phyloP scores from a whole-genome alignment of 2,888 invertebrate genomes.

The Sycophila texana region DNA sequence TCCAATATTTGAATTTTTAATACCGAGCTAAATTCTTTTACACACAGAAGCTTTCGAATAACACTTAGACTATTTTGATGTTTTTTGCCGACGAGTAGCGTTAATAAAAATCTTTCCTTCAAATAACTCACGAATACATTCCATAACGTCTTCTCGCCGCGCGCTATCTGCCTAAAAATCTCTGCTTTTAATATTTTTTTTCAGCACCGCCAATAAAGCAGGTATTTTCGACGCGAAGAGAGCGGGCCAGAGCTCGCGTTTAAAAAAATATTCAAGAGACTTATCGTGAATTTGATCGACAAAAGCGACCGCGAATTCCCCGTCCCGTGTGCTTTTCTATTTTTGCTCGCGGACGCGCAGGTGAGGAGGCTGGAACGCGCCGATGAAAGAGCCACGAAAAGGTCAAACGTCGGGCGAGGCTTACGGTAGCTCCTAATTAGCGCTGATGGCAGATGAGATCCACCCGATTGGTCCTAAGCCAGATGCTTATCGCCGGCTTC shows the following conservation, averaged over 20 bases:
- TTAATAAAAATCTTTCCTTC: too few species aligned
- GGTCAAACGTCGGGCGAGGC: too few species aligned
- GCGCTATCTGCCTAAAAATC: conserved; percentile 1
- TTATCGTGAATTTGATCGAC: conserved; percentile 44
- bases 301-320: conserved; percentile 21
- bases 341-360: conserved; percentile 3
- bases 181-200: conserved; percentile 19
- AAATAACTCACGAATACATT: conserved; percentile 30
- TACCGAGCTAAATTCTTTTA: too few species aligned
- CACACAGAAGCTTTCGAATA: too few species aligned
- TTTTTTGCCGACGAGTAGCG: too few species aligned
- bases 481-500: background rate
- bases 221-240: background rate
- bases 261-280: conserved; percentile 18
- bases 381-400: background rate
- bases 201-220: conserved; percentile 14
- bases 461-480: conserved; percentile 8
- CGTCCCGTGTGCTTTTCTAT: background rate
- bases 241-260: background rate
- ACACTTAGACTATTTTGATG: too few species aligned
- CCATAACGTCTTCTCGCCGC: too few species aligned
- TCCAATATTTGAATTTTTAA: too few species aligned
- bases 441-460: conserved; percentile 56
- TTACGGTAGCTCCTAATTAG: conserved; percentile 55
- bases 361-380: background rate